Conservation (phyloP, 2,113 vertebrate genomes). For the Osmerus eperlanus region DNA sequence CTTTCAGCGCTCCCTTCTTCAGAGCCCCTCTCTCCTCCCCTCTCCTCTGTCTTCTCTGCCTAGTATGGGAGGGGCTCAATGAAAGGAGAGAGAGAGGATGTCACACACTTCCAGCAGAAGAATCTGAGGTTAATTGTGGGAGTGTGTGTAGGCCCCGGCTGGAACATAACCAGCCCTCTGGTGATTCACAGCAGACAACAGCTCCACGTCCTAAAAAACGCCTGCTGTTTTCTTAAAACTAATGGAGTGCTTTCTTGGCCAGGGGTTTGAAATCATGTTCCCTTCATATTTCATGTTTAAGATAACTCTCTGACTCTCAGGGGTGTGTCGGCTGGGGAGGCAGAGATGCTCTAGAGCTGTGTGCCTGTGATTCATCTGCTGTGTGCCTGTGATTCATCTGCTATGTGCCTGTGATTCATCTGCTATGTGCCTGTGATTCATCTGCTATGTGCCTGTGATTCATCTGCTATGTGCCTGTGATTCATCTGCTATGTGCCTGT, state of each 20-base stretch:
- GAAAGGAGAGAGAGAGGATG: slow-evolving; percentile 6
- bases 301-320: slow-evolving; percentile 14
- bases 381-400: no score
- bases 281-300: slow-evolving; percentile 25
- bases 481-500: no score
- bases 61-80: slow-evolving; percentile 16
- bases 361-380: no score
- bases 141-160: slow-evolving; percentile 49
- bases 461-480: neutral
- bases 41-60: neutral
- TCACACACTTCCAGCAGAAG: slow-evolving; percentile 11
- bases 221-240: slow-evolving; percentile 42
- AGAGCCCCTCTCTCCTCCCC: neutral
- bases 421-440: no score
- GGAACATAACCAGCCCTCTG: slow-evolving; percentile 40
- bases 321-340: slow-evolving; percentile 4
- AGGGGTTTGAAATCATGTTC: slow-evolving; percentile 21
- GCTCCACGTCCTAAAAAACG: slow-evolving; percentile 27
- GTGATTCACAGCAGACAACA: slow-evolving; percentile 58
- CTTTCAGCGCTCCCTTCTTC: neutral
- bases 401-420: no score
- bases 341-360: no score
- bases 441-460: neutral
- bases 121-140: slow-evolving; percentile 18
- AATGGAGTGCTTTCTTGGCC: slow-evolving; percentile 47